Conservation (phyloP, 2,888 invertebrate species). For the Netelia fuscicornis region DNA sequence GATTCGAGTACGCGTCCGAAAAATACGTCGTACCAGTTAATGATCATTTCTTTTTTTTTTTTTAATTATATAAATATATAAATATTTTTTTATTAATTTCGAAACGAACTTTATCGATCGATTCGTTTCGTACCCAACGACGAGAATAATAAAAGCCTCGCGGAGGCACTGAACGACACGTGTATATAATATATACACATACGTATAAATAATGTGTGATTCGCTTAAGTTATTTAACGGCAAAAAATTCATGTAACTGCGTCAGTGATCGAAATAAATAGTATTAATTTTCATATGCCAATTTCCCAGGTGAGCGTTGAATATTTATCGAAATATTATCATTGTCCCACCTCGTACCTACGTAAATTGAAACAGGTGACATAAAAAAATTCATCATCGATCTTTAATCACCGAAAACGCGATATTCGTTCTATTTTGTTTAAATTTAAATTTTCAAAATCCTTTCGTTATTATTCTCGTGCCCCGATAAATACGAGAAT, state of each 20-base stretch:
- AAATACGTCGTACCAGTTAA: neutral
- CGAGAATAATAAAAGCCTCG: neutral
- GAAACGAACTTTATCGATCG: neutral
- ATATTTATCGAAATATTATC: too few species aligned
- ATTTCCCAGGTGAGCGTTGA: neutral
- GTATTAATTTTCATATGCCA: constrained; percentile 54
- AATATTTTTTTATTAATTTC: neutral
- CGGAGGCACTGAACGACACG: neutral
- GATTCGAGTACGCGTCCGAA: constrained; percentile 16
- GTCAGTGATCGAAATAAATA: constrained; percentile 52
- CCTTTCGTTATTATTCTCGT: neutral
- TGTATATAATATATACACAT: neutral
- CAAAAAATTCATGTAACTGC: constrained; percentile 20
- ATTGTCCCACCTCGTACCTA: too few species aligned
- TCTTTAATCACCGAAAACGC: neutral
- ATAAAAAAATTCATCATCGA: neutral
- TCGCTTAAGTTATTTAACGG: constrained; percentile 59
- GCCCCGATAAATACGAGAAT: neutral
- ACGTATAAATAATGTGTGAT: constrained; percentile 61
- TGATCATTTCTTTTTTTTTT: neutral
- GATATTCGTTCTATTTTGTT: neutral
- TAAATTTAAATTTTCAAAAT: neutral
- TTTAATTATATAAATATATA: neutral
- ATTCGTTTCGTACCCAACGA: neutral
- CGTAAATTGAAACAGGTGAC: too few species aligned